A percentile compares a stretch with the other conserved stretches of the same genome.
phyloP scores from a whole-genome alignment of 2,113 vertebrate genomes.

The Catharus bicknelli region DNA sequence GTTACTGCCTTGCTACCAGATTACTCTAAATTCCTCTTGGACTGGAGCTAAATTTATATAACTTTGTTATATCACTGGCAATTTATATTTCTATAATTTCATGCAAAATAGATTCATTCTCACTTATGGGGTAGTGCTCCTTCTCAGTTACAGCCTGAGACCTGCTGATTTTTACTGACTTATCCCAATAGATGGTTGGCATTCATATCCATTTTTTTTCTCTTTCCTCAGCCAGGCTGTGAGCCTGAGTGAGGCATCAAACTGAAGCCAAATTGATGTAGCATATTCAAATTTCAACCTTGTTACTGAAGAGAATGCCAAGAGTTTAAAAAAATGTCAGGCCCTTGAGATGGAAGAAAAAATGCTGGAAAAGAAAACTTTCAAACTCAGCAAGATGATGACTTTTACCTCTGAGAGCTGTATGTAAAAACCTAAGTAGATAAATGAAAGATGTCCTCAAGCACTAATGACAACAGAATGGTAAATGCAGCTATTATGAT shows the following conservation, averaged over 20 bases:
- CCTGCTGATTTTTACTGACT: slow-evolving; percentile 15
- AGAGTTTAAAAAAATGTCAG: slow-evolving; percentile 32
- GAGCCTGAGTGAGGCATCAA: slow-evolving; percentile 2
- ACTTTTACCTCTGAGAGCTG: not conserved
- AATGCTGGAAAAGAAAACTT: slow-evolving; percentile 32
- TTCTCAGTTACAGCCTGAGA: slow-evolving; percentile 43
- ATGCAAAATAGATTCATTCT: slow-evolving; percentile 20
- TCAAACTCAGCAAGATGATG: slow-evolving; percentile 9
- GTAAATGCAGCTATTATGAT: not conserved
- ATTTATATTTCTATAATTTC: slow-evolving; percentile 18
- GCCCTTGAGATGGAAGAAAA: not conserved
- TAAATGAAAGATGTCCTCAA: slow-evolving; percentile 15
- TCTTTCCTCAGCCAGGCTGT: slow-evolving; percentile 26
- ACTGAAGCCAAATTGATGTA: slow-evolving; percentile 29
- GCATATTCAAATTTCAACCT: slow-evolving; percentile 45
- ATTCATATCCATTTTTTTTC: slow-evolving; percentile 20
- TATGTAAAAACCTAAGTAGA: not conserved
- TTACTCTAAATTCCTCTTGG: not conserved
- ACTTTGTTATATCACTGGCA: slow-evolving; percentile 8
- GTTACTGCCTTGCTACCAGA: not conserved
- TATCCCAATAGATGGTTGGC: slow-evolving; percentile 28
- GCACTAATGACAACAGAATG: not conserved
- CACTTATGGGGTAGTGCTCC: not conserved
- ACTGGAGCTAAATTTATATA: slow-evolving; percentile 2
- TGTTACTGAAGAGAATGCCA: slow-evolving; percentile 36